Evolutionary conservation across 2,888 invertebrate genomes (phyloP), one percentile per base, ranked within the genome.

Genomic region (Blastobasis adustella): DNA sequence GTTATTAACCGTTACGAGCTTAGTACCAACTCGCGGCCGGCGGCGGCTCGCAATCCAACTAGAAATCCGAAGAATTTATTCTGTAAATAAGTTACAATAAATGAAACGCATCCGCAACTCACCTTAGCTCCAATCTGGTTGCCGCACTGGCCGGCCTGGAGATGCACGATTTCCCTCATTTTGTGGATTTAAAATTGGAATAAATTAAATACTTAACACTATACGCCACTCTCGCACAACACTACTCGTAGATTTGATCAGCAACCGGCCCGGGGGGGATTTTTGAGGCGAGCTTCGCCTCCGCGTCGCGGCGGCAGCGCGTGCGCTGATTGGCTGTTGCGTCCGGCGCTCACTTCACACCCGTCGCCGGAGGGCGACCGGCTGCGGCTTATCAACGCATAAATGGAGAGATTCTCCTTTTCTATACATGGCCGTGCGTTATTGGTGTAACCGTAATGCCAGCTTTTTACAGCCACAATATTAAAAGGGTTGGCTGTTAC

Each of bases 111-210:
- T 43, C 54, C 47, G 49, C 23, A 42, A 67, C 69, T 74, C 70
- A 89, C 89, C 84, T 88, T 89, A 69, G 89, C 88, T 82, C 95
- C 95, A 74, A 95, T 95, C 88, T 95, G 95, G 89, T 95, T 95
- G 60, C 95, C 95, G 88, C 95, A 95, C 79, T 95, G 95, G 69
- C 95, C 95, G 73, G 93, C 94, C 79, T 95, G 95, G 58, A 95
- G 82, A 71, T 94, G 94, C 65, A 95, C 93, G 81, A 95, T 95
- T 91, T 95, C 95, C 88, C 95, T 92, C 95, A 95, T 95, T 70
- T 87, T 90, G 65, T 69, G 66, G 69, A 66, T 66, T 69, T 60
- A 65, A 71, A 77, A 82, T 79, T 83, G 68, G 65, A 80, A 82
- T 79, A 79, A 82, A 76, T 80, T 77, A 71, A 62, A 62, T 66